These are phyloP conservation scores for Cebus imitator DNA, from an alignment of 2,113 vertebrate species.

Conservation along the genomic window DNA sequence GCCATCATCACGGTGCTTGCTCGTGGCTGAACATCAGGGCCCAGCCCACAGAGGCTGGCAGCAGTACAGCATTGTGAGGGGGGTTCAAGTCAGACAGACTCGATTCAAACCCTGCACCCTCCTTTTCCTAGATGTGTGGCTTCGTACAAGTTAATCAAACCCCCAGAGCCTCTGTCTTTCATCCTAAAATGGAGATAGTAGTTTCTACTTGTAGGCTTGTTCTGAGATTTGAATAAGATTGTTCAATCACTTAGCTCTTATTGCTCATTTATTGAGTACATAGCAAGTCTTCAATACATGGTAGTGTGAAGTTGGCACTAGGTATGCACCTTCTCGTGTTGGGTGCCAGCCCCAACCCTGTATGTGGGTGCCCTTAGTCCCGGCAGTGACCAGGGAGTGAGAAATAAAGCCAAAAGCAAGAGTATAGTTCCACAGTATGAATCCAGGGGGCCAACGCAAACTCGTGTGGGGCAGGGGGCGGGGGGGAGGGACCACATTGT, in stretches of 20 bases:
- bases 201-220: neutral
- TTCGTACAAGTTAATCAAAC: neutral
- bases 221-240: neutral
- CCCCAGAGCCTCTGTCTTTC: neutral
- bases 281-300: neutral
- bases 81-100: neutral
- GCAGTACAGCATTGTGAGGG: neutral
- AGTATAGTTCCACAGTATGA: too few relatives aligned
- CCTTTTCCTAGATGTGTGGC: neutral
- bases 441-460: too few relatives aligned
- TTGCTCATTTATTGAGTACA: too few relatives aligned
- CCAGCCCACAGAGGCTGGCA: neutral
- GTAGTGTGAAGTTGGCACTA: too few relatives aligned
- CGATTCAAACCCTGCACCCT: neutral
- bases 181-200: neutral
- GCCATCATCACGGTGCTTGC: neutral
- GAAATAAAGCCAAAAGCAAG: too few relatives aligned
- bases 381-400: too few relatives aligned
- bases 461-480: too few relatives aligned
- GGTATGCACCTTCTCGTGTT: neutral
- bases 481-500: too few relatives aligned
- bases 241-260: neutral
- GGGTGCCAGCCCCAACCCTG: too few relatives aligned
- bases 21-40: rapidly evolving
- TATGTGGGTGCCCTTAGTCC: too few relatives aligned